phyloP scores from a whole-genome alignment of 1,140 invertebrate genomes.

The Drosophila sulfurigaster region DNA sequence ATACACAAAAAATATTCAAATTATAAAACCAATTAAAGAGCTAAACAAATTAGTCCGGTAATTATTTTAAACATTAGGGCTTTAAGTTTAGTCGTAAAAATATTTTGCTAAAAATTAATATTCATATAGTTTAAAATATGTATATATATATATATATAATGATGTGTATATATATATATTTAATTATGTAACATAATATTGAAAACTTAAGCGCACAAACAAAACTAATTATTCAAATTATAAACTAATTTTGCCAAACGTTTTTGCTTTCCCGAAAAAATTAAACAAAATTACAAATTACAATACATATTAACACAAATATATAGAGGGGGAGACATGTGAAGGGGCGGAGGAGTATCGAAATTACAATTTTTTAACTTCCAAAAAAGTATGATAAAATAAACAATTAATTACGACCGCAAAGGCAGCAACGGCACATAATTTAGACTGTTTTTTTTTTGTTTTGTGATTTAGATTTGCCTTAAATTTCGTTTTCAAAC shows the following conservation, averaged over 20 bases:
- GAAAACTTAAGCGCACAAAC: conserved; percentile 81
- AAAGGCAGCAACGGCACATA: conserved; percentile 54
- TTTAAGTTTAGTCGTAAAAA: conserved; percentile 71
- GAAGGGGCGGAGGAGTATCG: conserved; percentile 1
- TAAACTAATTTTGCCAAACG: conserved; percentile 83
- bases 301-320: conserved; percentile 83
- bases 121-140: conserved; percentile 68
- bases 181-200: conserved; percentile 69
- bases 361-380: conserved; percentile 37
- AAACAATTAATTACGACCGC: conserved; percentile 30
- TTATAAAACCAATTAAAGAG: conserved; percentile 73
- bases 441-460: conserved; percentile 45
- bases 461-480: conserved; percentile 38
- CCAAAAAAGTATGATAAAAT: conserved; percentile 41
- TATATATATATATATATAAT: conserved; percentile 44
- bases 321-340: neutral
- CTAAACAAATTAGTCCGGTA: conserved; percentile 74
- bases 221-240: conserved; percentile 82
- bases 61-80: conserved; percentile 68
- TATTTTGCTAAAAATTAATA: conserved; percentile 82
- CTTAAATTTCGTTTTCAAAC: conserved; percentile 41
- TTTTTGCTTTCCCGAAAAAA: conserved; percentile 83
- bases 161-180: conserved; percentile 45
- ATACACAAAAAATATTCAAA: conserved; percentile 61
- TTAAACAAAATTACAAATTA: conserved; percentile 80